Conservation (phyloP, 2,888 invertebrate genomes). For the Mamestra brassicae region DNA sequence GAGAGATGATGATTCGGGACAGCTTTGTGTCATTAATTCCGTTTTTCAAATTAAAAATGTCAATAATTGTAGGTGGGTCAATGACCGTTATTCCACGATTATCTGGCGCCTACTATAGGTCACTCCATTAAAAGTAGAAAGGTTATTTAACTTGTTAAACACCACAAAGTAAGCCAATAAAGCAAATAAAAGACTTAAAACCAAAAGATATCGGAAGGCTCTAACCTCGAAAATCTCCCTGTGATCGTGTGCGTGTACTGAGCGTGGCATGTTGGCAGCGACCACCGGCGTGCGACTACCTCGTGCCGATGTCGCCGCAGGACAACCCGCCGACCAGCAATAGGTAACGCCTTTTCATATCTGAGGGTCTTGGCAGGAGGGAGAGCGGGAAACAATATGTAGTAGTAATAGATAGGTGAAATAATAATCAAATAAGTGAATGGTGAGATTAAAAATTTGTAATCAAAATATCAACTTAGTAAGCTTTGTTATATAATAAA, state of each 20-base stretch:
- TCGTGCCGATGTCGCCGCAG: conserved; percentile 88
- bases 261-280: conserved; percentile 89
- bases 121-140: no score
- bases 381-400: neutral
- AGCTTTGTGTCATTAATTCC: no score
- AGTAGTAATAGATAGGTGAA: neutral
- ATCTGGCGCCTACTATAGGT: no score
- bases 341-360: conserved; percentile 81
- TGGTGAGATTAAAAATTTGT: neutral
- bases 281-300: conserved; percentile 88
- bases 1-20: no score
- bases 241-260: conserved; percentile 80
- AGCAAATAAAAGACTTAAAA: no score
- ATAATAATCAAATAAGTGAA: neutral
- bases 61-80: no score
- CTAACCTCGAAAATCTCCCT: conserved; percentile 67
- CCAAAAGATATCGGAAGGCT: conserved; percentile 55
- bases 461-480: neutral
- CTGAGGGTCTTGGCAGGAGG: conserved; percentile 71
- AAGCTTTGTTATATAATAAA: neutral
- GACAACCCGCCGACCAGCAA: conserved; percentile 78
- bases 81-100: no score
- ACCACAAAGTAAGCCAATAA: no score
- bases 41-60: no score
- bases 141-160: no score